phyloP scores from a whole-genome alignment of 1,140 invertebrate genomes.

The Papilio polyxenes region DNA sequence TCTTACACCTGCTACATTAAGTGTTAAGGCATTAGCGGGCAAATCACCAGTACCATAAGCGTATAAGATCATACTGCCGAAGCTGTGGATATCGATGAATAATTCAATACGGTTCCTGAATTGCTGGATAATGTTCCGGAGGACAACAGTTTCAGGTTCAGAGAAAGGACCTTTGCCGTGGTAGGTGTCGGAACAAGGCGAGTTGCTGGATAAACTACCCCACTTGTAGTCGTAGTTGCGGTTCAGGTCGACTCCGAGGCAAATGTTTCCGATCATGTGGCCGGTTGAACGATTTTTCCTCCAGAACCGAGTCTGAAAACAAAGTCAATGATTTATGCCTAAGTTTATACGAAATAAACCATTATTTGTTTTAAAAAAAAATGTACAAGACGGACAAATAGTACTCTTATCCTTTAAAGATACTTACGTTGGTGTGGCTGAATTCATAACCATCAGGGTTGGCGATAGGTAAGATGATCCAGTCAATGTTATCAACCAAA shows the following conservation, averaged over 20 bases:
- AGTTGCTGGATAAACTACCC: slow-evolving; percentile 83
- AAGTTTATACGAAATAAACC: neutral
- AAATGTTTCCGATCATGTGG: slow-evolving; percentile 54
- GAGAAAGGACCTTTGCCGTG: slow-evolving; percentile 84
- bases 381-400: too few species aligned
- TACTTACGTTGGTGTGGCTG: slow-evolving; percentile 60
- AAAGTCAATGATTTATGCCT: neutral
- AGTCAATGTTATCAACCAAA: slow-evolving; percentile 69
- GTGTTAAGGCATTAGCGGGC: slow-evolving; percentile 51
- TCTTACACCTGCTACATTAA: slow-evolving; percentile 51
- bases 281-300: slow-evolving; percentile 80
- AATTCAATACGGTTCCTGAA: slow-evolving; percentile 75
- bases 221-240: slow-evolving; percentile 85
- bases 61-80: slow-evolving; percentile 84
- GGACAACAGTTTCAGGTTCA: slow-evolving; percentile 83
- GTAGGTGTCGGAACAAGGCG: slow-evolving; percentile 83
- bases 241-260: slow-evolving; percentile 84
- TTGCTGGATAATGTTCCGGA: slow-evolving; percentile 75
- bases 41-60: slow-evolving; percentile 56
- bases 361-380: neutral
- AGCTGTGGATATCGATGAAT: slow-evolving; percentile 84
- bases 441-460: slow-evolving; percentile 82
- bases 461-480: slow-evolving; percentile 78
- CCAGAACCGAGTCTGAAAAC: slow-evolving; percentile 59
- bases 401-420: too few species aligned